Conservation (phyloP, 2,113 vertebrate genomes). For the Tyrannus savana region DNA sequence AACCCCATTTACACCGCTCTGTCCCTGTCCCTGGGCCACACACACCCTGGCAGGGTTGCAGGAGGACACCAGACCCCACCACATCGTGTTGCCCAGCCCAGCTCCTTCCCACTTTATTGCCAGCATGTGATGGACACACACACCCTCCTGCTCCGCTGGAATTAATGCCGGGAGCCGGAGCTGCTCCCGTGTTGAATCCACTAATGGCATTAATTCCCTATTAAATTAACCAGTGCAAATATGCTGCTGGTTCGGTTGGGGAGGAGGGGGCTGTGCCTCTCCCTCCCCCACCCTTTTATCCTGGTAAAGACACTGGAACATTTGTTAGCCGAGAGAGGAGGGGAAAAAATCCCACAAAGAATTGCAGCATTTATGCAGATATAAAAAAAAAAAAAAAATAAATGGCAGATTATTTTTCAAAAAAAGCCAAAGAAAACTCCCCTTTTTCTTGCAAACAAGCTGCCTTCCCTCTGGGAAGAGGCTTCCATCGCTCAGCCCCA, state of each 20-base stretch:
- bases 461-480: slow-evolving; percentile 11
- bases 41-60: neutral
- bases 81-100: neutral
- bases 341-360: neutral
- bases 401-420: slow-evolving; percentile 23
- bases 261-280: neutral
- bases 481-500: neutral
- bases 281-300: slow-evolving; percentile 23
- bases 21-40: neutral
- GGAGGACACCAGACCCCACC: neutral
- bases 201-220: slow-evolving; percentile 60
- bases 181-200: slow-evolving; percentile 22
- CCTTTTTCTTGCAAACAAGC: slow-evolving; percentile 43
- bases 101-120: neutral
- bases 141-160: neutral
- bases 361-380: slow-evolving; percentile 24
- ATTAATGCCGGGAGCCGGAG: neutral
- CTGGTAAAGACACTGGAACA: slow-evolving; percentile 29
- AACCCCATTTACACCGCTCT: fast-evolving
- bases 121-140: neutral
- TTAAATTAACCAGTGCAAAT: slow-evolving; percentile 58
- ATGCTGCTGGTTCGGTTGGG: neutral
- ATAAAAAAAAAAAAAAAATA: neutral
- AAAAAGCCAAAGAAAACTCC: slow-evolving; percentile 31
- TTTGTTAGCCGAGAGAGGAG: neutral